phyloP scores from a whole-genome alignment of 2,797 vertebrate species.

The Enteromius unitaeniatus region DNA sequence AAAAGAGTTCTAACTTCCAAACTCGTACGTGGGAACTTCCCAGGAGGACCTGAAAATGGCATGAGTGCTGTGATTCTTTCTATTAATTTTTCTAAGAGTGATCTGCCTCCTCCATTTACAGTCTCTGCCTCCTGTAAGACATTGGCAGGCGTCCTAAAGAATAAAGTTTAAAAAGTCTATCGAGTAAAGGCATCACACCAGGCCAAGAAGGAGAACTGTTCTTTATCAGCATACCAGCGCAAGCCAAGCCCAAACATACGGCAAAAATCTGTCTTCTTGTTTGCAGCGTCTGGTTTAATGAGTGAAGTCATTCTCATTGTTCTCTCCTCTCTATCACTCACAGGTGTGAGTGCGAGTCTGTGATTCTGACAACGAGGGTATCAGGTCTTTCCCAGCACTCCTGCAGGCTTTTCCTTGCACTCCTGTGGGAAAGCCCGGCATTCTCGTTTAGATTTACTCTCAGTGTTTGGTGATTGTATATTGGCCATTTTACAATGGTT shows the following conservation, averaged over 20 bases:
- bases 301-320: conserved; percentile 13
- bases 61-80: not conserved
- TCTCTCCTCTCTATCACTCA: conserved; percentile 16
- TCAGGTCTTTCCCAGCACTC: conserved; percentile 28
- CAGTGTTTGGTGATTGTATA: conserved; percentile 27
- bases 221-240: conserved; percentile 26
- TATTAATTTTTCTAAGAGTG: conserved; percentile 7
- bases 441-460: conserved; percentile 4
- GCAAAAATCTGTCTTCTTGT: conserved; percentile 23
- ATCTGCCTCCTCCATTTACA: not conserved
- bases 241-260: conserved; percentile 41
- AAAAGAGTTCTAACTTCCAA: not conserved
- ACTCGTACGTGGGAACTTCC: not conserved
- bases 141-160: conserved; percentile 12
- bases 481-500: conserved; percentile 26
- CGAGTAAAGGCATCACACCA: not conserved
- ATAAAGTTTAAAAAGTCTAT: conserved; percentile 29
- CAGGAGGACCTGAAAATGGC: not conserved
- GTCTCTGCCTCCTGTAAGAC: conserved; percentile 14
- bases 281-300: conserved; percentile 8
- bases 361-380: not conserved
- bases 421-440: not conserved
- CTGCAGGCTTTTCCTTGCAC: conserved; percentile 1
- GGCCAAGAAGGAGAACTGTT: conserved; percentile 19
- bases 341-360: conserved; percentile 25